Percentiles rank a stretch among this genome's conserved stretches.
These are phyloP conservation scores for Sminthurinus signatus DNA, from an alignment of 1,140 invertebrate species.

Conservation along the genomic window DNA sequence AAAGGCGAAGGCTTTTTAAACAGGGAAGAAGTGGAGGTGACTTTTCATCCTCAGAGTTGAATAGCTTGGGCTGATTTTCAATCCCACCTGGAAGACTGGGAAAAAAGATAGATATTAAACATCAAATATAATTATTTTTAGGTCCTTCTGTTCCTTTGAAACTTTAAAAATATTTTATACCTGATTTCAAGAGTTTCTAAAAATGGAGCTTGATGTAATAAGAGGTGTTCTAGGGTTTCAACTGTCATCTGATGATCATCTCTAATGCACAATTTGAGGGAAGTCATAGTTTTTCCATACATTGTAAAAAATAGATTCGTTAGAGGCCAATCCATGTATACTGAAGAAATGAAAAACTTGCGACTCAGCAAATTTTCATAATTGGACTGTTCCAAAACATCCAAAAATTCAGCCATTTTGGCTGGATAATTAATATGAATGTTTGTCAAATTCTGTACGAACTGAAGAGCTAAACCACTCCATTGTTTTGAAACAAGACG, in stretches of 20 bases:
- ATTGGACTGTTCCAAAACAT: not conserved
- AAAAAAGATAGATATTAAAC: too few species aligned
- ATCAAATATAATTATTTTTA: too few species aligned
- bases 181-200: constrained; percentile 4
- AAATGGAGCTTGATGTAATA: not conserved
- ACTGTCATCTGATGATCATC: constrained; percentile 5
- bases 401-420: not conserved
- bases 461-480: not conserved
- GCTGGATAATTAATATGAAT: constrained; percentile 6
- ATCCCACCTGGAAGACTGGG: constrained; percentile 1
- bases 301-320: not conserved
- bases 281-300: not conserved
- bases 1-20: constrained; percentile 1
- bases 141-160: too few species aligned
- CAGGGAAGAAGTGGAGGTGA: not conserved
- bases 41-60: not conserved
- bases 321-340: constrained; percentile 3
- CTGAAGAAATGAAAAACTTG: not conserved
- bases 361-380: not conserved
- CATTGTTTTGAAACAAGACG: constrained; percentile 2
- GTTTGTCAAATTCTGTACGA: not conserved
- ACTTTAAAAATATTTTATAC: too few species aligned
- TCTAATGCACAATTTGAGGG: constrained; percentile 3
- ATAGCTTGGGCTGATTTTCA: constrained; percentile 6
- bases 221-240: not conserved